Evolutionary conservation across 2,888 invertebrate genomes (phyloP), one percentile per base, ranked within the genome.

Genomic region (Tinea semifulvella): DNA sequence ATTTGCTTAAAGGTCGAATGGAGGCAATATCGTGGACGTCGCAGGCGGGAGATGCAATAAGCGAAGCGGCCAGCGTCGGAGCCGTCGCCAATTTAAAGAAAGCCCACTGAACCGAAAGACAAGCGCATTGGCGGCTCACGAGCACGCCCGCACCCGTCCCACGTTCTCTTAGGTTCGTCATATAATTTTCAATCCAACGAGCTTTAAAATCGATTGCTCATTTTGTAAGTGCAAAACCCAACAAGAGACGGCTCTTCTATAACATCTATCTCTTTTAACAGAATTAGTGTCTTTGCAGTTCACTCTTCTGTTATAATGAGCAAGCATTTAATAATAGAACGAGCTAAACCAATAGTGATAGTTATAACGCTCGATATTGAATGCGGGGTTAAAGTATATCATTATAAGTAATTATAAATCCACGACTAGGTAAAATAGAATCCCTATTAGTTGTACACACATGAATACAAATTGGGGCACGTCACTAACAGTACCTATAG

Each of bases 51-150:
- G 76, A 70, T 72, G 79, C 77, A 79, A 80, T 79, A 79, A 79
- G 73, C 71, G 70, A 68, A 66, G 72, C 73, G 77, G 69, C 69
- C 68, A 73, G 73, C 68, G 62, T 56, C 68, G 62, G 63, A 68
- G 70, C 76, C 76, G 70, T 76, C 79, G 79, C 76, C 81, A 81
- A 82, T 82, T 82, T 81, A 81, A 82, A 82, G 82, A 81, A 82
- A 82, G 77, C 80, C 76, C 81, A 82, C 64, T 82, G 82, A 82
- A 81, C 80, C 72, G 82, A 77, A 81, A 82, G 80, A 77, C 79
- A 81, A 81, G 81, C 80, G 80, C 77, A 82, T 76, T 79, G 81
- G 77, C 72, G 79, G 80, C 77, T 74, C 75, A 69, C 71, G 66
- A 71, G 62, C 71, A 31, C 58, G 63, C 65, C 61, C 65, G 59